Evolutionary conservation across 2,797 vertebrate genomes (phyloP).

Genomic region (Micropoecilia bifurca): DNA sequence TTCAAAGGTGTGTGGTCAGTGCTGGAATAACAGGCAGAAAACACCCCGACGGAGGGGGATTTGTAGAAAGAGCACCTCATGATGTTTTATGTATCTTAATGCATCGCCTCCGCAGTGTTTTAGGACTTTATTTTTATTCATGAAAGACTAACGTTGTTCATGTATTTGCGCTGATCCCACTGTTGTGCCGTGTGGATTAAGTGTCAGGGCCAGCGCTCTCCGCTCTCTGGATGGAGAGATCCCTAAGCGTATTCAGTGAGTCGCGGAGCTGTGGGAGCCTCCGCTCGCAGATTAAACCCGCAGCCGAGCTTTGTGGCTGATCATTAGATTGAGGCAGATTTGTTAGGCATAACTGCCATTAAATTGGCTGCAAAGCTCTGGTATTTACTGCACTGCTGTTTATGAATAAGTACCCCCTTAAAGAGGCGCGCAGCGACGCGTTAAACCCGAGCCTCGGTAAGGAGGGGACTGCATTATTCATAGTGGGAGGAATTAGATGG

Average conservation of each 20-base stretch:
- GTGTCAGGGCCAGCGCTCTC: conserved; percentile 72
- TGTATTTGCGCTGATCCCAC: conserved; percentile 76
- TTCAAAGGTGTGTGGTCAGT: conserved; percentile 61
- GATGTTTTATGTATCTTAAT: conserved; percentile 52
- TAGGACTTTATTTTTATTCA: conserved; percentile 79
- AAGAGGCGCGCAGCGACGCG: conserved; percentile 72
- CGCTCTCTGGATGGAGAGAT: conserved; percentile 78
- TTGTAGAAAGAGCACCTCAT: conserved; percentile 51
- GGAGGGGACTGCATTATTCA: conserved; percentile 79
- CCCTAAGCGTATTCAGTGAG: conserved; percentile 76
- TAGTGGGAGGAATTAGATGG: conserved; percentile 78
- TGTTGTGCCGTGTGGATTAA: conserved; percentile 79
- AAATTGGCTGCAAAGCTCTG: conserved; percentile 80
- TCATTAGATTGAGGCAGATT: conserved; percentile 83
- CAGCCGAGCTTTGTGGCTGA: conserved; percentile 79
- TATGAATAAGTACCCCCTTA: conserved; percentile 80
- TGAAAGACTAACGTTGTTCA: conserved; percentile 74
- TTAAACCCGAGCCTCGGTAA: conserved; percentile 72
- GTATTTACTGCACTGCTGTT: conserved; percentile 80
- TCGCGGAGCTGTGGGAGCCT: conserved; percentile 65
- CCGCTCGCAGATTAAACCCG: conserved; percentile 74
- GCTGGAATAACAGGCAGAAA: conserved; percentile 59
- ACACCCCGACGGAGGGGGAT: conserved; percentile 60
- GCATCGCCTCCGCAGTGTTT: conserved; percentile 59
- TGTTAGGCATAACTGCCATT: conserved; percentile 84